phyloP scores from a whole-genome alignment of 1,140 invertebrate species.

The Bemisia tabaci region DNA sequence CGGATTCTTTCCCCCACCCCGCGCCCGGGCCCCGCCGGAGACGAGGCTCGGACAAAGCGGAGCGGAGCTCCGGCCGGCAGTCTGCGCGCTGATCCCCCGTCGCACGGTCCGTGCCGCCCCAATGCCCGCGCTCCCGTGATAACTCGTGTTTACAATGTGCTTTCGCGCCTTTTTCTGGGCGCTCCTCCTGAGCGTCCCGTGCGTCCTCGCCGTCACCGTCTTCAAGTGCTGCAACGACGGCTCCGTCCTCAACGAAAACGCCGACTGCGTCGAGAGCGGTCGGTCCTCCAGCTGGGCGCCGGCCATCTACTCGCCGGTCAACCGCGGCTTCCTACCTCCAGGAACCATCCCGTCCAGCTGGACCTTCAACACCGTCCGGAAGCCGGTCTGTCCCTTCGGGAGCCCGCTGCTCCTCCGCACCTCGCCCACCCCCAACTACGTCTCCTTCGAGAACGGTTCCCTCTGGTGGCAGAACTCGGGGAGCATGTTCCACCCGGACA shows the following conservation, averaged over 20 bases:
- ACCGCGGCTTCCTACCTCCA: slow-evolving; percentile 24
- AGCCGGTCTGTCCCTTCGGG: slow-evolving; percentile 19
- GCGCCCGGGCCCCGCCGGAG: too few relatives aligned
- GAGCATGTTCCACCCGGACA: slow-evolving; percentile 23
- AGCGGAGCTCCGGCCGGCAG: too few relatives aligned
- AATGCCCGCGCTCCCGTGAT: background rate
- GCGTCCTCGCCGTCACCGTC: slow-evolving; percentile 29
- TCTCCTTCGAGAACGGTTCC: slow-evolving; percentile 41
- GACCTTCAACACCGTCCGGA: slow-evolving; percentile 17
- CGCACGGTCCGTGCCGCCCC: background rate
- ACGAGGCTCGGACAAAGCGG: too few relatives aligned
- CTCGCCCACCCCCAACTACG: slow-evolving; percentile 20
- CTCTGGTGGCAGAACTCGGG: slow-evolving; percentile 32
- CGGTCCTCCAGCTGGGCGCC: slow-evolving; percentile 31
- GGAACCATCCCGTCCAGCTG: slow-evolving; percentile 33
- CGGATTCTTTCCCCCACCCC: background rate
- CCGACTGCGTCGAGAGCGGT: slow-evolving; percentile 13
- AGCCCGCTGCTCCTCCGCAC: background rate
- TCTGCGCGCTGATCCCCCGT: background rate
- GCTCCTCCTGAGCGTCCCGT: slow-evolving; percentile 2
- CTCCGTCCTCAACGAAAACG: slow-evolving; percentile 26
- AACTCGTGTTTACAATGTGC: background rate
- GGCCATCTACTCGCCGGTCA: slow-evolving; percentile 36
- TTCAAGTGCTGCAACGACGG: slow-evolving; percentile 37
- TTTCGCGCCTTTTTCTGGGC: too few relatives aligned